phyloP scores from a whole-genome alignment of 23 tunicate genomes.

The Clavelina lepadiformis region DNA sequence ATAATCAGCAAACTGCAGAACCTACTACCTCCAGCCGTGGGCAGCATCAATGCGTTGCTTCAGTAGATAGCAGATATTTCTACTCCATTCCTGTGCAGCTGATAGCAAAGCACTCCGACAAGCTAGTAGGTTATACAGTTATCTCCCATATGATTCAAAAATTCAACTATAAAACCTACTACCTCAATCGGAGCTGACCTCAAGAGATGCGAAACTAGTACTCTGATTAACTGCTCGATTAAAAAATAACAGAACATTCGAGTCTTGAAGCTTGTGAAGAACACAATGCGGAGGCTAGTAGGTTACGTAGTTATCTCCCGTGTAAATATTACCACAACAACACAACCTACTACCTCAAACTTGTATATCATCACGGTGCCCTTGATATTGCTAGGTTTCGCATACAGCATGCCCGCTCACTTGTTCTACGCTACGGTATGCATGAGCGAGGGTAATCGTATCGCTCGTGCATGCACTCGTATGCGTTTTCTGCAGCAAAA shows the following conservation, averaged over 20 bases:
- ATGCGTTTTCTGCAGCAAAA: no score
- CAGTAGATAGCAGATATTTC: neutral
- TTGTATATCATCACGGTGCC: neutral
- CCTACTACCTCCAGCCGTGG: constrained; percentile 90
- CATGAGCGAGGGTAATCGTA: no score
- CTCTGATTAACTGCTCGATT: no score
- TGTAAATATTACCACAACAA: constrained; percentile 21
- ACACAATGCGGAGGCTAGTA: constrained; percentile 54
- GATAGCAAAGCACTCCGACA: constrained; percentile 36
- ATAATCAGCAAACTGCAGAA: constrained; percentile 62
- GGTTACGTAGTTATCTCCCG: constrained; percentile 87
- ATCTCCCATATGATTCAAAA: constrained; percentile 42
- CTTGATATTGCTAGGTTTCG: neutral
- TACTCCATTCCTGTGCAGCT: constrained; percentile 1
- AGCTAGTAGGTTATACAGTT: constrained; percentile 90
- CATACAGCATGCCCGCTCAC: neutral
- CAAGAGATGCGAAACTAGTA: no score
- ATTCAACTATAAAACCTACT: constrained; percentile 94
- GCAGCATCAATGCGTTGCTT: neutral
- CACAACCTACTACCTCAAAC: constrained; percentile 99
- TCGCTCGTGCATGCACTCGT: no score
- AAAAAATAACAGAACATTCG: neutral
- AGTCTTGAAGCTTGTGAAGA: neutral
- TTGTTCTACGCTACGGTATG: no score
- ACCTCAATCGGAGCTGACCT: constrained; percentile 64